A percentile compares a stretch with the other conserved stretches of the same genome.
These are phyloP conservation scores for Coelinius sp. DNA, from an alignment of 2,888 invertebrate genomes.

Conservation along the genomic window DNA sequence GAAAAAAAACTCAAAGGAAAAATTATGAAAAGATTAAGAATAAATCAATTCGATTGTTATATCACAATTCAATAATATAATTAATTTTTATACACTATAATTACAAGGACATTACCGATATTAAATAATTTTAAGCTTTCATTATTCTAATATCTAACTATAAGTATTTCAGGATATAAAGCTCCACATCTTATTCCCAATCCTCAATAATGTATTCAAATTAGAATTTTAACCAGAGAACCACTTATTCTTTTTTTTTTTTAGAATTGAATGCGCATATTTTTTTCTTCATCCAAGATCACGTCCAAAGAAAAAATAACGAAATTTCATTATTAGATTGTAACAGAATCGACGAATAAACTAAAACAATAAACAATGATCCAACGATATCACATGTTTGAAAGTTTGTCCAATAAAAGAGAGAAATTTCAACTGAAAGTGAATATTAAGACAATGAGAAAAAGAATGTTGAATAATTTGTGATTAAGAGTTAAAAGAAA, in stretches of 20 bases:
- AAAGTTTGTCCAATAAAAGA: background rate
- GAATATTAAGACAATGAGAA: background rate
- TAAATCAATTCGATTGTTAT: background rate
- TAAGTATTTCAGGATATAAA: background rate
- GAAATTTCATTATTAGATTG: background rate
- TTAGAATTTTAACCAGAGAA: background rate
- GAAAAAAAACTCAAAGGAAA: background rate
- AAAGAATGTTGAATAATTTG: background rate
- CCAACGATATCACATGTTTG: constrained; percentile 7
- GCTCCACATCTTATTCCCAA: background rate
- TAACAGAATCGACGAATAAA: background rate
- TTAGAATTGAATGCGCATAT: background rate
- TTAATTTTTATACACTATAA: constrained; percentile 9
- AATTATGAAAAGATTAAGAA: background rate
- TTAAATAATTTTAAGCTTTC: background rate
- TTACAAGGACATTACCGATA: constrained; percentile 6
- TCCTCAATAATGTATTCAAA: background rate
- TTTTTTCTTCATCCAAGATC: background rate
- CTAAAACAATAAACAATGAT: background rate
- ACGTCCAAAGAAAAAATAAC: background rate
- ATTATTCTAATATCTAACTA: background rate
- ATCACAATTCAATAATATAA: constrained; percentile 11
- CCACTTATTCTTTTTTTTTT: background rate
- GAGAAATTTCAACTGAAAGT: background rate
- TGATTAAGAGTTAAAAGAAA: background rate